Percentiles rank a stretch among this genome's conserved stretches.
Conservation (phyloP, 2,888 invertebrate species). For the Meiosimyza decipiens region DNA sequence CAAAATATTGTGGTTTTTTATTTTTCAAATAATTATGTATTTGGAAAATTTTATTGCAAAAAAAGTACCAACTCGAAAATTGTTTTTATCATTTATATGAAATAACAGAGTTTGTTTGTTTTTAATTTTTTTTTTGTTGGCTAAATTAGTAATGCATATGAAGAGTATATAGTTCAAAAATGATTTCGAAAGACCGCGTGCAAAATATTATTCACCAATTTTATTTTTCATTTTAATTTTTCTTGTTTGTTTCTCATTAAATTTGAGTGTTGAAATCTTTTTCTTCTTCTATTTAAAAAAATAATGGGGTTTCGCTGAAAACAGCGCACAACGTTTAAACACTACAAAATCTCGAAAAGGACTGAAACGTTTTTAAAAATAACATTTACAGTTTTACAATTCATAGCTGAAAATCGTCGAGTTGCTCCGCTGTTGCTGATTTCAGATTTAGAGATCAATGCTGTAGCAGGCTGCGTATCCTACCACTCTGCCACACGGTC, state of each 20-base stretch:
- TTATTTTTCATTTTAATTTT: conserved; percentile 1
- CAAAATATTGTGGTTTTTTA: background rate
- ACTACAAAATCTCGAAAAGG: conserved; percentile 65
- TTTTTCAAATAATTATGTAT: conserved; percentile 9
- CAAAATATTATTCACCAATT: conserved; percentile 1
- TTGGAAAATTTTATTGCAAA: background rate
- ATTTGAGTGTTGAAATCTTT: background rate
- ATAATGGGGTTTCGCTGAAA: background rate
- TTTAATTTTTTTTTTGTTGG: background rate
- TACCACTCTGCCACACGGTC: conserved; percentile 15
- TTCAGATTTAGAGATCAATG: conserved; percentile 9
- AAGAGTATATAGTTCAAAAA: conserved; percentile 8
- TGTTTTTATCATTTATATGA: too few relatives aligned
- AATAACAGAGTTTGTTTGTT: too few relatives aligned
- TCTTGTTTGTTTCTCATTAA: too few relatives aligned
- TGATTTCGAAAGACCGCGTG: conserved; percentile 22
- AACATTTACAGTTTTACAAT: conserved; percentile 64
- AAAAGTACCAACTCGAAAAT: background rate
- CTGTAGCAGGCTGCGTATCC: conserved; percentile 34
- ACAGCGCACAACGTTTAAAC: conserved; percentile 52
- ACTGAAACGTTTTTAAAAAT: conserved; percentile 60
- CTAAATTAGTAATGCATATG: conserved; percentile 1
- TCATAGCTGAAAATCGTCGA: conserved; percentile 30
- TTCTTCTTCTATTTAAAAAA: background rate
- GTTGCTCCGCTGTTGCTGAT: conserved; percentile 21